phyloP scores from a whole-genome alignment of 2,888 invertebrate species.

The Oeneis ivallda region DNA sequence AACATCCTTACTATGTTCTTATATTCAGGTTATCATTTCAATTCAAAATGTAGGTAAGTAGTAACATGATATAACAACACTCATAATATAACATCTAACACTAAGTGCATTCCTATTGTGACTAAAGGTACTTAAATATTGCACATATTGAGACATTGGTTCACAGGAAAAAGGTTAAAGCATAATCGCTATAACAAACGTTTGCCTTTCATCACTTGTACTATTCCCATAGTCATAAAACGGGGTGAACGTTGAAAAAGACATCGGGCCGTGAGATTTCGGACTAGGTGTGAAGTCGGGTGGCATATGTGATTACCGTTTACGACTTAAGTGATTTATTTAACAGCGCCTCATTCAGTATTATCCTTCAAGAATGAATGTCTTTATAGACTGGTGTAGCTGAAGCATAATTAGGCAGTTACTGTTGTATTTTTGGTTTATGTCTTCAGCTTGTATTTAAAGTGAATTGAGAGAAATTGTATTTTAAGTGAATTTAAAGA shows the following conservation, averaged over 20 bases:
- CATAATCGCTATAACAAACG: slow-evolving; percentile 1
- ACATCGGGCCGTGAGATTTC: slow-evolving; percentile 62
- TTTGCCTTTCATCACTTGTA: slow-evolving; percentile 41
- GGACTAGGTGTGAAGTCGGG: slow-evolving; percentile 69
- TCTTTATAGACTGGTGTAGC: slow-evolving; percentile 8
- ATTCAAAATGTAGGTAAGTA: no score
- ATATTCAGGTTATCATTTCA: no score
- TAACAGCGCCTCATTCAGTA: slow-evolving; percentile 40
- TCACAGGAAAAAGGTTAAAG: no score
- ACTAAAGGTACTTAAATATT: no score
- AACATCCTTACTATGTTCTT: no score
- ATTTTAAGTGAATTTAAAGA: background rate
- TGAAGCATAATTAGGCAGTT: slow-evolving; percentile 1
- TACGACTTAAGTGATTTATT: slow-evolving; percentile 61
- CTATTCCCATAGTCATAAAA: slow-evolving; percentile 55
- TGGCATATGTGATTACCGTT: slow-evolving; percentile 62
- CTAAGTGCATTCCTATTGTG: no score
- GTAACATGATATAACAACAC: no score
- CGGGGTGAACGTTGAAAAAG: slow-evolving; percentile 66
- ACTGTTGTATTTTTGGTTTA: background rate
- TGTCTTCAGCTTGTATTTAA: background rate
- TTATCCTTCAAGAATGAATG: slow-evolving; percentile 33
- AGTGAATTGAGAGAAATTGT: background rate
- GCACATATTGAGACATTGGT: no score
- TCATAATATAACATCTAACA: no score